phyloP scores from a whole-genome alignment of 2,888 invertebrate genomes.

The Coelopa pilipes region DNA sequence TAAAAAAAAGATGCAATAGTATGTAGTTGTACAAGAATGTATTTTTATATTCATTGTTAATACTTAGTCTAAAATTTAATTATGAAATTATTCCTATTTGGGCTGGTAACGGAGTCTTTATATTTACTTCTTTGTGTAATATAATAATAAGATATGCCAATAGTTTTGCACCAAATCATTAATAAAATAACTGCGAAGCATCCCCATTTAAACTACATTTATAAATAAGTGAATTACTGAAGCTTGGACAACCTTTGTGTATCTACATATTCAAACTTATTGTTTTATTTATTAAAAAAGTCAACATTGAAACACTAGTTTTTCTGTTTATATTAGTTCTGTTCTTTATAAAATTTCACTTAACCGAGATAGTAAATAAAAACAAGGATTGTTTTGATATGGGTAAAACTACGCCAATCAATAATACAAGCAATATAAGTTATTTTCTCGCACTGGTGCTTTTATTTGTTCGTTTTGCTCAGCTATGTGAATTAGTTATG shows the following conservation, averaged over 20 bases:
- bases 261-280: too few relatives aligned
- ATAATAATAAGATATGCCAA: background rate
- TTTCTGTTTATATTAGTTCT: too few relatives aligned
- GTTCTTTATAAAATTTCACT: constrained; percentile 1
- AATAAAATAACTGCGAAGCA: too few relatives aligned
- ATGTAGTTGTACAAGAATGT: constrained; percentile 28
- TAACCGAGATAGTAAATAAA: background rate
- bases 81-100: constrained; percentile 17
- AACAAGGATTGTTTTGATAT: too few relatives aligned
- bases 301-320: too few relatives aligned
- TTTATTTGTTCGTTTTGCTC: background rate
- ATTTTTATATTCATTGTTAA: constrained; percentile 23
- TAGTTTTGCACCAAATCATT: background rate
- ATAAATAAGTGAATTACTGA: too few relatives aligned
- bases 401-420: too few relatives aligned
- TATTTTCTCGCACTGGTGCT: background rate
- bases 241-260: too few relatives aligned
- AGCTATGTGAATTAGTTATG: background rate
- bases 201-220: too few relatives aligned
- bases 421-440: too few relatives aligned
- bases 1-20: constrained; percentile 12
- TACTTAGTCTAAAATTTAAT: constrained; percentile 9
- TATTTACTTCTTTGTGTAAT: constrained; percentile 5
- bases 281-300: too few relatives aligned
- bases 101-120: background rate